Evolutionary conservation across 2,888 invertebrate genomes (phyloP).

Genomic region (Gisinianus flammeolus): DNA sequence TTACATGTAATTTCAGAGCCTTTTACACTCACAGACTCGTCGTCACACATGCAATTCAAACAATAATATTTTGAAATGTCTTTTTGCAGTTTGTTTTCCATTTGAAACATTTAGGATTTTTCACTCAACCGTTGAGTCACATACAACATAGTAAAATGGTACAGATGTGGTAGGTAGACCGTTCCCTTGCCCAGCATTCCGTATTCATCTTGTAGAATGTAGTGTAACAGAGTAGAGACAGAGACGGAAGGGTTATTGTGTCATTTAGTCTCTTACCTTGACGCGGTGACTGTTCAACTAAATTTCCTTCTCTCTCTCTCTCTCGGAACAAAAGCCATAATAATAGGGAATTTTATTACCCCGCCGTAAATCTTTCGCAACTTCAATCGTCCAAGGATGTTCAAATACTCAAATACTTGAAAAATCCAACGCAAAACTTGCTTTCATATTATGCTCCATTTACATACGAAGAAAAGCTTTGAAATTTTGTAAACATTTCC

Average conservation of each 20-base stretch:
- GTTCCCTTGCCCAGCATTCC: not conserved
- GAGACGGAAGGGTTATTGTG: constrained; percentile 22
- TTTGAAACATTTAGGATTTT: too few relatives aligned
- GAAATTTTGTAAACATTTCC: too few relatives aligned
- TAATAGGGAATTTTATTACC: not conserved
- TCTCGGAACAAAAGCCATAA: not conserved
- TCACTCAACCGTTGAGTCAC: not conserved
- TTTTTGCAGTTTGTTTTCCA: too few relatives aligned
- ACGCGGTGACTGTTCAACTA: not conserved
- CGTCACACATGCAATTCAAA: too few relatives aligned
- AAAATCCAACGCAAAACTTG: not conserved
- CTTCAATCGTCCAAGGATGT: not conserved
- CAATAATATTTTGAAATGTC: too few relatives aligned
- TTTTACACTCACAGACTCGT: too few relatives aligned
- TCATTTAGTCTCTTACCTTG: constrained; percentile 24
- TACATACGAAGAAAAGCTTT: not conserved
- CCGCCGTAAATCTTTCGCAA: constrained; percentile 25
- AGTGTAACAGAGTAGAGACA: not conserved
- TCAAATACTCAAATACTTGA: not conserved
- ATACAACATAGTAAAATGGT: not conserved
- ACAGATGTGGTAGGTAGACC: constrained; percentile 11
- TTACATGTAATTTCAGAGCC: too few relatives aligned
- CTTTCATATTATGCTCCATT: not conserved
- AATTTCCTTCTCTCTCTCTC: not conserved
- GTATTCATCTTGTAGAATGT: not conserved